A percentile compares a stretch with the other conserved stretches of the same genome.
Conservation (phyloP, 2,797 vertebrate species). For the Rhynchotus rufescens region DNA sequence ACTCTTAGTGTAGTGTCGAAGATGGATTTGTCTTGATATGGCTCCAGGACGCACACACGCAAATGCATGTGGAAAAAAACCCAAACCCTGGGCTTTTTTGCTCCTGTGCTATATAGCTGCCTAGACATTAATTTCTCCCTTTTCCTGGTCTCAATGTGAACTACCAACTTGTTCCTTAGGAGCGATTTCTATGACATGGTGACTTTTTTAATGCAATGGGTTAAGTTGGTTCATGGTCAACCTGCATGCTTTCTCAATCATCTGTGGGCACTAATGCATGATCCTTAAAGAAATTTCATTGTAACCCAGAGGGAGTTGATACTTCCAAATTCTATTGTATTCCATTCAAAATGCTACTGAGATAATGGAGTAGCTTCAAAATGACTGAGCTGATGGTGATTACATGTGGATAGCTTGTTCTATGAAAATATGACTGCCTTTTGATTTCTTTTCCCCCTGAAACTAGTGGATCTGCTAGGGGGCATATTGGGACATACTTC, state of each 20-base stretch:
- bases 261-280: not conserved
- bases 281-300: not conserved
- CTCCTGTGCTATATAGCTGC: not conserved
- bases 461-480: not conserved
- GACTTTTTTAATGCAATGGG: not conserved
- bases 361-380: not conserved
- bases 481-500: not conserved
- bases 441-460: no score
- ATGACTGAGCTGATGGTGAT: not conserved
- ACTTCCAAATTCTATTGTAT: not conserved
- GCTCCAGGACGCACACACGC: not conserved
- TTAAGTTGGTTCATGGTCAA: not conserved
- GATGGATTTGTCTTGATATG: not conserved
- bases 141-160: not conserved
- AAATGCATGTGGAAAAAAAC: not conserved
- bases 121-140: not conserved
- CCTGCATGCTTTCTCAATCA: not conserved
- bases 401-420: not conserved
- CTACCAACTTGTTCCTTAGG: not conserved
- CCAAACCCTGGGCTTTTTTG: not conserved
- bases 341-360: not conserved
- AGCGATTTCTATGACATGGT: not conserved
- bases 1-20: not conserved
- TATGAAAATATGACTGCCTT: not conserved
- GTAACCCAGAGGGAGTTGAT: not conserved